Base-by-base conservation (phyloP, 2,113 vertebrate species). In the Ageneiosus marmoratus region DNA sequence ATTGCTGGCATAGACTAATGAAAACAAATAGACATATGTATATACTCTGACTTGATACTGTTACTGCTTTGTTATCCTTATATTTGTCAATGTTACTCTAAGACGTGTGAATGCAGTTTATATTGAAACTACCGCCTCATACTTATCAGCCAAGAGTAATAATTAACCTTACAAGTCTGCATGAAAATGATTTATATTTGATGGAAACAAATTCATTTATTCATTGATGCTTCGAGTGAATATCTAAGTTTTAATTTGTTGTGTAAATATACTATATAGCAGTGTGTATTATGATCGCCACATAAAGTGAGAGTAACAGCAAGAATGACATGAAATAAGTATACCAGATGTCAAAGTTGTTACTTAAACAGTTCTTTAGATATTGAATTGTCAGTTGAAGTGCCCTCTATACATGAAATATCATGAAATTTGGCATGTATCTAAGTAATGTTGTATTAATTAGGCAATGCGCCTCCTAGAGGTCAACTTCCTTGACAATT, bases 11-110 rank as follows among this genome's bases (percentile, higher is more conserved):
- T 72, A 18, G 74, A 11, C 70, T 80, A 81, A 81, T 81, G 37
- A 73, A 55, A 81, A 73, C 37, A 81, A 76, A 80, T 83, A 12
- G 56, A 76, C 74, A 46, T 55, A 80, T 86, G 34, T 55, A 80
- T 86, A 70, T 80, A 60, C 60, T 48, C 58, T 24, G 44, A 70
- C 60, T 70, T 83, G 41, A 80, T 51, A 67, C 24, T 79, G 76
- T 34, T 22, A 48, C 32, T 48, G 50, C 2, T 3, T 27, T 29
- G 60, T 58, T 56, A 79, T 29, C 24, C 75, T 32, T 51, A 77
- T 11, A 60, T 24, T 53, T 51, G 77, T 79, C 20, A 24, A 22
- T 83, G 80, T 86, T 60, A 51, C 53, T 46, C 53, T 32, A 55
- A 58, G 74, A 22, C 15, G 37, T 37, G 34, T 55, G 55, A 63